Evolutionary conservation across 2,797 vertebrate species (phyloP).

Genomic region (Trachurus trachurus): DNA sequence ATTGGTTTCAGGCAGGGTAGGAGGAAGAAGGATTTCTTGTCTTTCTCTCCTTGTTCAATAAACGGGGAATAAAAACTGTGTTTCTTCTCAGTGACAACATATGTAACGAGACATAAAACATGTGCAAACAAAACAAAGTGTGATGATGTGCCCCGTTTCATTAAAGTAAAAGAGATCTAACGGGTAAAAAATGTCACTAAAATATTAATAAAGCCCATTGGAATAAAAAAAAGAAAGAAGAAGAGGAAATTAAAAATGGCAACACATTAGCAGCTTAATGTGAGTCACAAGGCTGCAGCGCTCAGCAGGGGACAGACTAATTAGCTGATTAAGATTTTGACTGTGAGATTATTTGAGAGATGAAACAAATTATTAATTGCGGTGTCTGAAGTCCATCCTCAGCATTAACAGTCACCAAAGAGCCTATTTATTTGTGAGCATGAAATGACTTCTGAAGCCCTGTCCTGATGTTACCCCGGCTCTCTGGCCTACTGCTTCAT

Average conservation of each 20-base stretch:
- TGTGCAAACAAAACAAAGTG: too few species aligned
- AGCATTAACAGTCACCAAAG: background rate
- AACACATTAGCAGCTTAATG: background rate
- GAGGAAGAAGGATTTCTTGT: background rate
- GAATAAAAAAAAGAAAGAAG: background rate
- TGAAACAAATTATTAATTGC: background rate
- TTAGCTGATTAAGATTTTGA: background rate
- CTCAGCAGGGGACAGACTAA: background rate
- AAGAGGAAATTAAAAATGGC: background rate
- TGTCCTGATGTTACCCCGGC: background rate
- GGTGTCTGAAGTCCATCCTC: background rate
- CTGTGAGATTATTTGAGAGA: background rate
- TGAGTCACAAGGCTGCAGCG: background rate
- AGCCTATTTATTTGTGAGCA: background rate
- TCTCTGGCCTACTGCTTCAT: conserved; percentile 1
- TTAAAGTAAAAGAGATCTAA: background rate
- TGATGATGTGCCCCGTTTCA: background rate
- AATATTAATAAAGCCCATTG: background rate
- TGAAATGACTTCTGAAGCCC: background rate
- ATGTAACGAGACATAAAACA: background rate
- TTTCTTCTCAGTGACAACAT: background rate
- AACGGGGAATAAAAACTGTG: background rate
- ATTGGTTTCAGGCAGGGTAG: too few species aligned
- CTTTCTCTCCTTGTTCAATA: background rate
- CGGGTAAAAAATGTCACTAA: background rate